Evolutionary conservation across 2,113 vertebrate species (phyloP).

Genomic region (Myocastor coypus): DNA sequence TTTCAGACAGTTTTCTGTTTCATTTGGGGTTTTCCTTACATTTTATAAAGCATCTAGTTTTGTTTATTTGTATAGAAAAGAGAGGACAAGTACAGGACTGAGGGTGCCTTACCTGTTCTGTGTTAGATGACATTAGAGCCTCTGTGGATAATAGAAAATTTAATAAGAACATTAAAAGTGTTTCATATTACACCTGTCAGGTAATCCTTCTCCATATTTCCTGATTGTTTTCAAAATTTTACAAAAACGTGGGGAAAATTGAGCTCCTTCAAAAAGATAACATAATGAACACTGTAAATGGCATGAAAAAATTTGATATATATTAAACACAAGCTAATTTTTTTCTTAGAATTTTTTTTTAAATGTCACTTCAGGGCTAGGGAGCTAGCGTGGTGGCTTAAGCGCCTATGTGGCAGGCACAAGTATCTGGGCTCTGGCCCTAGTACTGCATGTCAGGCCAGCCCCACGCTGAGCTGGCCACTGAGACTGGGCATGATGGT

Average conservation of each 20-base stretch:
- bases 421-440: too few relatives aligned
- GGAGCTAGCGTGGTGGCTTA: too few relatives aligned
- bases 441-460: too few relatives aligned
- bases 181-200: background rate
- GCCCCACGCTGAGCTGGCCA: too few relatives aligned
- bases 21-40: background rate
- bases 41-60: background rate
- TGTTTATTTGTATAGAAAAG: too few relatives aligned
- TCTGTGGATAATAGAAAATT: background rate
- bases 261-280: background rate
- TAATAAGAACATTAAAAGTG: background rate
- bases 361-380: background rate
- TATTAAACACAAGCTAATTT: background rate
- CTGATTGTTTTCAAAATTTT: slow-evolving; percentile 11
- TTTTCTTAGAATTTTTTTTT: background rate
- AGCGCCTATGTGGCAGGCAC: too few relatives aligned
- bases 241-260: background rate
- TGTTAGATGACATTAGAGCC: background rate
- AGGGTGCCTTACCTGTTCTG: background rate
- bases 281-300: background rate
- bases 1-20: background rate
- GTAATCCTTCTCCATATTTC: background rate
- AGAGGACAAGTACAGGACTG: too few relatives aligned
- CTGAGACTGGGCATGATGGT: too few relatives aligned
- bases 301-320: background rate